phyloP scores from a whole-genome alignment of 2,797 vertebrate genomes.

The Aeoliscus strigatus region DNA sequence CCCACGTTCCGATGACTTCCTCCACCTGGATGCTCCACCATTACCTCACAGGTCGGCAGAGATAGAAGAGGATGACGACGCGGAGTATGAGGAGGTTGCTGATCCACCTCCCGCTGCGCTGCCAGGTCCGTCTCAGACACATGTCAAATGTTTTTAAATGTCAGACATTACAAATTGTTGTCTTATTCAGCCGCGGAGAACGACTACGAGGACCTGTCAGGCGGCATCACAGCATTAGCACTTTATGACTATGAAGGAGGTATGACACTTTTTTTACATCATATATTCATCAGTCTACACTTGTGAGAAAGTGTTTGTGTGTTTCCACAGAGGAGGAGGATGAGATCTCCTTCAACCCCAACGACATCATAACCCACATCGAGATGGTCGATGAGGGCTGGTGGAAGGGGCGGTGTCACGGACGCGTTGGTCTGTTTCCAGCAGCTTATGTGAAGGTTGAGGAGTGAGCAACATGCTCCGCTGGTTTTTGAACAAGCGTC shows the following conservation, averaged over 20 bases:
- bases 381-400: slow-evolving; percentile 93
- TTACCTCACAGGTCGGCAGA: slow-evolving; percentile 12
- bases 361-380: slow-evolving; percentile 85
- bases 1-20: slow-evolving; percentile 56
- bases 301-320: background rate
- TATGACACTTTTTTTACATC: slow-evolving; percentile 37
- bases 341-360: slow-evolving; percentile 88
- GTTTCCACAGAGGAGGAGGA: slow-evolving; percentile 82
- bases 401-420: slow-evolving; percentile 86
- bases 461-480: slow-evolving; percentile 48
- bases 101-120: background rate
- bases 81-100: slow-evolving; percentile 50
- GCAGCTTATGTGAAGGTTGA: slow-evolving; percentile 83
- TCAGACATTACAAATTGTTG: background rate
- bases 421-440: slow-evolving; percentile 84
- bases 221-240: slow-evolving; percentile 72
- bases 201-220: slow-evolving; percentile 75
- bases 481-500: slow-evolving; percentile 10
- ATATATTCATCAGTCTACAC: background rate
- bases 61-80: slow-evolving; percentile 24
- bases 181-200: slow-evolving; percentile 31
- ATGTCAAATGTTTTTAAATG: background rate
- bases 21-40: slow-evolving; percentile 14
- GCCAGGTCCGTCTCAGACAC: slow-evolving; percentile 34
- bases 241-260: slow-evolving; percentile 94